A percentile compares a stretch with the other conserved stretches of the same genome.
Evolutionary conservation across 2,888 invertebrate species (phyloP).

Genomic region (Helobdella robusta): DNA sequence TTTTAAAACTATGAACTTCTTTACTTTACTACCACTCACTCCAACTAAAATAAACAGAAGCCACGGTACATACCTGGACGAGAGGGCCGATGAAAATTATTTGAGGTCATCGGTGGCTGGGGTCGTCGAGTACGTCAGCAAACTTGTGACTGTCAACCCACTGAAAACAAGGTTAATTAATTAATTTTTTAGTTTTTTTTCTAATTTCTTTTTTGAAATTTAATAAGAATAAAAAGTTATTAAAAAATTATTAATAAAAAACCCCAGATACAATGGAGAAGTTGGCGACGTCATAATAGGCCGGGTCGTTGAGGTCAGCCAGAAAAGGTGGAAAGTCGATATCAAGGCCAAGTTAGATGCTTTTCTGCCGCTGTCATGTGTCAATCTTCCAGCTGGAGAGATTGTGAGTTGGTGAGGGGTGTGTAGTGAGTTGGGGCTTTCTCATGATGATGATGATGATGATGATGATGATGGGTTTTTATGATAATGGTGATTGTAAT

Average conservation of each 20-base stretch:
- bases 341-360: conserved; percentile 80
- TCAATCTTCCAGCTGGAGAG: conserved; percentile 90
- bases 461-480: background rate
- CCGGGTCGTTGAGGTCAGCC: conserved; percentile 82
- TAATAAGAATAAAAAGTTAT: background rate
- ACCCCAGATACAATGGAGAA: conserved; percentile 57
- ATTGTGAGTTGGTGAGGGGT: conserved; percentile 56
- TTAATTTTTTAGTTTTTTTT: background rate
- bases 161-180: conserved; percentile 69
- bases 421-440: conserved; percentile 80
- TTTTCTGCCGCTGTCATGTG: conserved; percentile 74
- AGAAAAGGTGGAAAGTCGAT: conserved; percentile 87
- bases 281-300: conserved; percentile 95
- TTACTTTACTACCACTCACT: background rate
- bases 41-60: conserved; percentile 60
- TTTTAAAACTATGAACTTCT: background rate
- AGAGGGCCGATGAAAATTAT: conserved; percentile 59
- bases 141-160: conserved; percentile 80
- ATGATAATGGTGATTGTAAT: background rate
- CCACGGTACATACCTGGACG: conserved; percentile 83
- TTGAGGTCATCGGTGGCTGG: conserved; percentile 89
- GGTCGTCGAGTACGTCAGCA: conserved; percentile 83
- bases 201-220: background rate
- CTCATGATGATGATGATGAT: conserved; percentile 60
- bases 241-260: background rate